These are phyloP conservation scores for Coenonympha arcania DNA, from an alignment of 2,888 invertebrate genomes.

Conservation along the genomic window DNA sequence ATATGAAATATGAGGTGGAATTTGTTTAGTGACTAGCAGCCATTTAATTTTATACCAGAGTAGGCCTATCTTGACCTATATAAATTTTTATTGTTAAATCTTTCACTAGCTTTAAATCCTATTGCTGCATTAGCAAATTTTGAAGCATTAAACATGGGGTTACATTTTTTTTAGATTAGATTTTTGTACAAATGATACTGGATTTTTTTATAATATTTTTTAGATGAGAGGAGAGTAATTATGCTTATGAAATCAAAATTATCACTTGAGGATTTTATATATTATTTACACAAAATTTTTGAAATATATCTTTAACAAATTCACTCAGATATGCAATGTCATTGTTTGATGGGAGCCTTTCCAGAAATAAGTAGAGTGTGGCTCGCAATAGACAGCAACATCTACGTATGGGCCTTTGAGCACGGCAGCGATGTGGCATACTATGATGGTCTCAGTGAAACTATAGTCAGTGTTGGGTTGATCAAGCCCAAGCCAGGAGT, in stretches of 20 bases:
- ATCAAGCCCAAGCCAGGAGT: conserved; percentile 91
- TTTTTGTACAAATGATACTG: conserved; percentile 31
- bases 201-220: neutral
- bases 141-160: no score
- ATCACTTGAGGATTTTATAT: no score
- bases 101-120: no score
- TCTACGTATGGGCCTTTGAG: conserved; percentile 98
- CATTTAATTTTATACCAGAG: no score
- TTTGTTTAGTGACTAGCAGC: no score
- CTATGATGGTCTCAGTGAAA: conserved; percentile 95
- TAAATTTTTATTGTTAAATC: no score
- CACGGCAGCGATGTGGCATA: conserved; percentile 96
- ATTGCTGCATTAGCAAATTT: no score
- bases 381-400: conserved; percentile 97
- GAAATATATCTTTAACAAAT: conserved; percentile 32
- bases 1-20: no score
- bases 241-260: no score
- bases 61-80: no score
- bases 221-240: neutral
- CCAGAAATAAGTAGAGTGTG: conserved; percentile 97
- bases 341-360: conserved; percentile 97
- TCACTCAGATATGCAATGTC: conserved; percentile 89
- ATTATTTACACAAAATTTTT: no score
- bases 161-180: no score
- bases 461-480: conserved; percentile 93